Base-by-base conservation (phyloP, 2,113 vertebrate species). In the Hippoglossus stenolepis region DNA sequence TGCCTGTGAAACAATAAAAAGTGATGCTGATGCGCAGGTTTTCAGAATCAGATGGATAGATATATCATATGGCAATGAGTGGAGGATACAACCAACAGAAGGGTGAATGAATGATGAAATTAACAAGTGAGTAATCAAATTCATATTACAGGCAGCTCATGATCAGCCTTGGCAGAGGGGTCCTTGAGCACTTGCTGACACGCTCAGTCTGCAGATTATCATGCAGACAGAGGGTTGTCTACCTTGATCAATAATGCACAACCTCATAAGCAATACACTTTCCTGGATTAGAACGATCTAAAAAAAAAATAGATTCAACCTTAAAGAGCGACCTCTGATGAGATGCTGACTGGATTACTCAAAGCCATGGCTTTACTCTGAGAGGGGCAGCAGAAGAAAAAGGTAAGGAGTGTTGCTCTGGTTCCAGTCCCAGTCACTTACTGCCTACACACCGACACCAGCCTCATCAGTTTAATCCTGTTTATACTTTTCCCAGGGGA, bases 401-500 rank as follows among this genome's bases (percentile, higher is more conserved):
- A 43, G 63, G 43, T 66, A 57, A 28, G 3, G 62, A 38, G n/a
- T 40, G 40, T 20, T 31, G 28, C 76, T 71, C 43, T 47, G 3
- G 58, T 77, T 73, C 62, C 51, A 53, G 51, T 75, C 63, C 65
- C 65, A 80, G 83, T 87, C 76, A 83, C 67, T 84, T 83, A 73
- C 59, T 0, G 15, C 76, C 75, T 65, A 79, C 75, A 77, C 54
- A 40, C 49, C 14, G 56, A 84, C 70, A 73, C 66, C 70, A 77
- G 59, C 13, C 80, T 88, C 79, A 88, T 89, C 82, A 88, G 77
- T 58, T 62, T 85, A 70, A 76, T 84, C 72, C 73, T 79, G 82
- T 81, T 85, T 71, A 77, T 53, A 75, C 31, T 65, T 75, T 65
- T 76, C 77, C 66, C 80, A 69, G 67, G 64, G 80, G 85, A 69